Conservation (phyloP, 2,113 vertebrate species). For the Caranx ignobilis region DNA sequence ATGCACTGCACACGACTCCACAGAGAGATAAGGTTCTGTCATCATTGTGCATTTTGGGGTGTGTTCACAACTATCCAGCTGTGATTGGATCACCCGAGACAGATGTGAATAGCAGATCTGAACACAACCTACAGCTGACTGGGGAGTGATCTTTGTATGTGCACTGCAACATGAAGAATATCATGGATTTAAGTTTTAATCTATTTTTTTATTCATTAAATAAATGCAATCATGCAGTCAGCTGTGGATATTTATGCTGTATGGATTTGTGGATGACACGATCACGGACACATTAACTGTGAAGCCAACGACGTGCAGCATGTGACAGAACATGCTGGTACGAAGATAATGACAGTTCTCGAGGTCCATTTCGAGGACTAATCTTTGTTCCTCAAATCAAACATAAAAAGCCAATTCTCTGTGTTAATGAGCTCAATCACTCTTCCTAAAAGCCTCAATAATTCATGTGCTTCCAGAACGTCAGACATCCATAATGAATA, state of each 20-base stretch:
- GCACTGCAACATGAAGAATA: too few relatives aligned
- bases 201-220: neutral
- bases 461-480: slow-evolving; percentile 66
- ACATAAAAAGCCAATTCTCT: slow-evolving; percentile 54
- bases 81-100: too few relatives aligned
- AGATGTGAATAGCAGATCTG: too few relatives aligned
- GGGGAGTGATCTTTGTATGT: too few relatives aligned
- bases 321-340: neutral
- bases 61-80: too few relatives aligned
- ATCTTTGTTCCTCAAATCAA: slow-evolving; percentile 65
- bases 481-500: slow-evolving; percentile 75
- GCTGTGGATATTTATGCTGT: neutral
- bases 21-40: too few relatives aligned
- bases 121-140: too few relatives aligned
- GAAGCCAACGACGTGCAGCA: neutral
- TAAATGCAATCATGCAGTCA: neutral
- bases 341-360: slow-evolving; percentile 15
- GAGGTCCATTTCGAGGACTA: slow-evolving; percentile 26
- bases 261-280: neutral
- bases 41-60: too few relatives aligned
- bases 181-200: neutral
- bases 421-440: slow-evolving; percentile 68
- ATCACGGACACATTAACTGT: neutral
- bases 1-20: too few relatives aligned
- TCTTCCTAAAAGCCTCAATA: slow-evolving; percentile 62